Evolutionary conservation across 1,140 invertebrate species (phyloP), one percentile per base, ranked within the genome.

Genomic region (Dufourea novaeangliae): DNA sequence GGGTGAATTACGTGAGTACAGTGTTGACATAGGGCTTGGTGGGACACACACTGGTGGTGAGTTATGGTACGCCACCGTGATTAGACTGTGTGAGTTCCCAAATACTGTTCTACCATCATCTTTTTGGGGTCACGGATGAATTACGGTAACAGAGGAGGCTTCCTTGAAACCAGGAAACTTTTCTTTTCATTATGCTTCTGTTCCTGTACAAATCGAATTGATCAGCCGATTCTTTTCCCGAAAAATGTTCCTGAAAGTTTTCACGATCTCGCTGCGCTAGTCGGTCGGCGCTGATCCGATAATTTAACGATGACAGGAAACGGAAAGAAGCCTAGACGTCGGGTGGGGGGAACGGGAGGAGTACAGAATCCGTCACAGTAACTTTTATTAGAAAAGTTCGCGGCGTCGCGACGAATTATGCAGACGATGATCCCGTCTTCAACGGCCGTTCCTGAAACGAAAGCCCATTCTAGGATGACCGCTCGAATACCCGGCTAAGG

Each of bases 351-450:
- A n/a, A n/a, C n/a, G n/a, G 27, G 37, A 44, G 27, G 17, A 10
- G 52, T n/a, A 39, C 8, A 70, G 59, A 34, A 72, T 37, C 75
- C 54, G 82, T 83, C 79, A 57, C 34, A 44, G 61, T 79, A 87
- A 89, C 79, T 90, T 90, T 89, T 88, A 90, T 90, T 84, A 76
- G 84, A 86, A 88, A 89, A 89, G 82, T 90, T 89, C n/a, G 66
- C 8, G 50, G 71, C 68, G 66, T 75, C 81, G 71, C 71, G 64
- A 83, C 68, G 73, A 82, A 84, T 87, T 88, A 87, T 80, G 61
- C 52, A 27, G 39, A 27, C 37, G 50, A 66, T 52, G 67, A 69
- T 80, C 39, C 46, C 37, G 20, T 12, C 70, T 27, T 75, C 41
- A 66, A 57, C 44, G 57, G 20, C 57, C 3, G 29, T 25, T 54